Evolutionary conservation across 2,888 invertebrate species (phyloP), one percentile per base, ranked within the genome.

Genomic region (Dolichopus griseipennis): DNA sequence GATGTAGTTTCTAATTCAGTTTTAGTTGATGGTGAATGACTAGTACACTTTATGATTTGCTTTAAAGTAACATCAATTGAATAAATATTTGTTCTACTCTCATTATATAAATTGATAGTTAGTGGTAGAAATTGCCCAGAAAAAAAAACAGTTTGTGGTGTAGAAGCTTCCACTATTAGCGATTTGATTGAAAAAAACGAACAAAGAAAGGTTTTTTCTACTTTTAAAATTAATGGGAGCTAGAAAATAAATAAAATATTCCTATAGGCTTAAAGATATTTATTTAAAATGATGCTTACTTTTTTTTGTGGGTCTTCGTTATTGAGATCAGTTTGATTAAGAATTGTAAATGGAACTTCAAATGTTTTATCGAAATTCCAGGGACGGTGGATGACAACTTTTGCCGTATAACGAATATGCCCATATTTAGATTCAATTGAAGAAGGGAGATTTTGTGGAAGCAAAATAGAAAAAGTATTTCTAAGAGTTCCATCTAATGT

Each of bases 291-390:
- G 6, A 52, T 18, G 1, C 61, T 69, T 69, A 80, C 79, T 43
- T 76, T 75, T 2, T 79, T 70, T 65, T 77, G 65, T 65, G 73
- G 88, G n/a, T 86, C 84, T 77, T 89, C 88, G 71, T 84, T 83
- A 81, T 94, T 94, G 69, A 95, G 83, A 79, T 94, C 93, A 72
- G 93, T 82, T 5, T 89, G 85, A 72, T 90, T 88, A 64, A 92
- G 84, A 10, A 95, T 89, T 27, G 90, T 92, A 75, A 94, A 93
- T 1, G 89, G 87, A 74, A 85, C 85, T 77, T 90, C 91, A 20
- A 87, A 86, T 69, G 90, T 90, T 72, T 91, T 89, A 80, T 94
- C 92, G 77, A 90, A 90, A 75, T 91, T 90, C 87, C 91, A 92
- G 8, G 93, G 90, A 22, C 91, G 85, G 75, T 93, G 91, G 20